Base-by-base conservation (phyloP, 2,888 invertebrate genomes). In the Phorcus lineatus region DNA sequence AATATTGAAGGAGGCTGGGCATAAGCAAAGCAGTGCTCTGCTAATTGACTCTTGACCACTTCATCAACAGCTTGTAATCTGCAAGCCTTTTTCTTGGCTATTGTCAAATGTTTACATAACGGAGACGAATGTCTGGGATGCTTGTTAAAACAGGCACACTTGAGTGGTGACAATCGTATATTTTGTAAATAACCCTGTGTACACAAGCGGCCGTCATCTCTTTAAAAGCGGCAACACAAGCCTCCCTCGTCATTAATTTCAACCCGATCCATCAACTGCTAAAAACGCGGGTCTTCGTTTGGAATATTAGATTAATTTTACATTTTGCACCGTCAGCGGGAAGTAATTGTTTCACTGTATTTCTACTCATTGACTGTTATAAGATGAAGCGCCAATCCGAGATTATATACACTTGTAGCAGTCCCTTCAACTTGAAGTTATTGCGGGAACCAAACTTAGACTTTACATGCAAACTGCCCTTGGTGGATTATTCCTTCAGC, bases 91-190 rank as follows among this genome's bases (percentile, higher is more conserved):
- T 57, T 11, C 9, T 22, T 16, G 57, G 57, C 9, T 0, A 57
- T 22, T 57, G 22, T 57, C n/a, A 11, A 9, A 57, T 57, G 57
- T 57, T 57, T 57, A 22, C n/a, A 22, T 22, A 57, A 22, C 57
- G 57, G 57, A 57, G 57, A 57, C 22, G 57, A 57, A 57, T 57
- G 57, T 57, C 57, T 57, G 57, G 57, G 57, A 57, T 57, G 57
- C 19, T 22, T 57, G 57, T 57, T 13, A 57, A 57, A n/a, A 57
- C 57, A 57, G 57, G n/a, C 57, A 16, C 22, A n/a, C n/a, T 57
- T 9, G 57, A 22, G 22, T 57, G 57, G 19, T 57, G 57, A 22
- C 57, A 57, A 57, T 57, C 57, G 22, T n/a, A 9, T 57, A 22
- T 57, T 57, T 57, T 57, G 57, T 57, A 22, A 57, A 57, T 57